Evolutionary conservation across 2,797 vertebrate genomes (phyloP), one percentile per base, ranked within the genome.

Genomic region (Mus minutoides): DNA sequence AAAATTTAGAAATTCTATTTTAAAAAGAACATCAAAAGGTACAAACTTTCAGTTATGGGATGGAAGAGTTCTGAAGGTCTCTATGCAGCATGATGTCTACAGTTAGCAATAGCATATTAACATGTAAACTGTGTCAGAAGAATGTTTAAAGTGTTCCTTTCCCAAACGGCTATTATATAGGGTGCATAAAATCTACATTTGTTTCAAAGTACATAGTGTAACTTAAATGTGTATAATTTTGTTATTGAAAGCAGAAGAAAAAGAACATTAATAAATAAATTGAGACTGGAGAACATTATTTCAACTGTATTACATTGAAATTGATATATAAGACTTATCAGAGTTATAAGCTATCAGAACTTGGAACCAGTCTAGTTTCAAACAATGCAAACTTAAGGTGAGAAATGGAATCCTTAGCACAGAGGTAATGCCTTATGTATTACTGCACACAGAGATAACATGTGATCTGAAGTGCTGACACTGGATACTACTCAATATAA

Each of bases 1-100:
- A 83, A 78, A 92, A 97, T 67, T 34, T 94, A 89, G n/a, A 97
- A 94, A 12, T 8, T 0, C 17, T 77, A 58, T 85, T 75, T 58
- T 16, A 37, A 98, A 22, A 92, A 92, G 26, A 84, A 75, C 34
- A 54, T 31, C 40, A 76, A 90, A 67, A 34, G 6, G 6, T 52
- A 80, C n/a, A 67, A 49, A 52, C 2, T 40, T 89, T 92, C 34
- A 54, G 21, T 46, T 52, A 56, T 60, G 80, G 80, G 52, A 60
- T 29, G 56, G 56, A 11, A 69, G 26, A 82, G 34, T 85, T 92
- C 22, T 82, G 67, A 52, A 92, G 34, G 22, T 54, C 34, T 86
- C 26, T 16, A 6, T 60, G 26, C 1, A 76, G 3, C 49, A 52
- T 60, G 49, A 46, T 43, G n/a, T n/a, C 22, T 29, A 3, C 12